Conservation (phyloP, 2,888 invertebrate genomes). For the Callyntrura sp. region DNA sequence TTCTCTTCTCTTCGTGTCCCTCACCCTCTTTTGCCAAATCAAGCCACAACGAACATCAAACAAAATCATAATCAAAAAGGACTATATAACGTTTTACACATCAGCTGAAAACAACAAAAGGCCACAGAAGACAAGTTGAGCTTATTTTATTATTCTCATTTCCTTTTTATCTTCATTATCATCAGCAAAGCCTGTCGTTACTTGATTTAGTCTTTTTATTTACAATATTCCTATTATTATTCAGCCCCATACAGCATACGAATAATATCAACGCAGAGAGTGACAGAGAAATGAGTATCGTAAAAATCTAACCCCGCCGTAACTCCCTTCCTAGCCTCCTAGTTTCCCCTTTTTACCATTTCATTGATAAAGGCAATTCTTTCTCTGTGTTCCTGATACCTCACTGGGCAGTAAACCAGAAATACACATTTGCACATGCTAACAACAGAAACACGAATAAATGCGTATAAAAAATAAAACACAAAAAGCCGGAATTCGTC, state of each 20-base stretch:
- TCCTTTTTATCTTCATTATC: not conserved
- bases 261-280: constrained; percentile 45
- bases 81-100: not conserved
- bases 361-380: not conserved
- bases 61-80: constrained; percentile 15
- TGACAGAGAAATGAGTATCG: constrained; percentile 38
- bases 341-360: not conserved
- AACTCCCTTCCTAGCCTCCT: not conserved
- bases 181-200: not conserved
- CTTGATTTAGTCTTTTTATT: too few relatives aligned
- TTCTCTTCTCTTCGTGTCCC: not conserved
- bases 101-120: too few relatives aligned
- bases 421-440: not conserved
- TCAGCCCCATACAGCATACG: constrained; percentile 22
- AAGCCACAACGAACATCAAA: constrained; percentile 1
- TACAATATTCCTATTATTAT: not conserved
- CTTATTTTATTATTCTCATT: constrained; percentile 17
- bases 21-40: constrained; percentile 35
- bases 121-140: not conserved
- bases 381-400: not conserved
- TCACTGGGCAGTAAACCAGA: too few relatives aligned
- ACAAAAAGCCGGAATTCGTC: constrained; percentile 54
- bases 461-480: constrained; percentile 13
- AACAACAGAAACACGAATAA: not conserved
- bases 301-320: constrained; percentile 4